Base-by-base conservation (phyloP, 2,888 invertebrate genomes). In the Julus scandinavius region DNA sequence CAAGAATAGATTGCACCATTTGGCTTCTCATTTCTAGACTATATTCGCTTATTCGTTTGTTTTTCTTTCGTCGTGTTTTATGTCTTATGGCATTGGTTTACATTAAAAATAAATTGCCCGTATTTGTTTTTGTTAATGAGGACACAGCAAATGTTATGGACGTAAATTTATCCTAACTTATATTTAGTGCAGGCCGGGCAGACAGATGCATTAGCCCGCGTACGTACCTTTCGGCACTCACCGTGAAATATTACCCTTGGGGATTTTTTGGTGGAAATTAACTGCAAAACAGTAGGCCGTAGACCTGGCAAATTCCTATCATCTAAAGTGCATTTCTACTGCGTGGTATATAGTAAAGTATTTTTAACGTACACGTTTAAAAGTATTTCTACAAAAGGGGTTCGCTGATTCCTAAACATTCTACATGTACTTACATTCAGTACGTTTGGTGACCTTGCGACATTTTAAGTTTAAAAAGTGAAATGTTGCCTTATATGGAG, bases 1-100 rank as follows among this genome's bases (percentile, higher is more conserved):
- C 63, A 29, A 72, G 63, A 72, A 72, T 72, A 72, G 63, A 72
- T 72, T 6, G 63, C 17, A 20, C 63, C 63, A 72, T 72, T 72
- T 72, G 63, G 63, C 63, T 72, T 20, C 20, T 20, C 63, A 72
- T 72, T 29, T 20, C 63, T 29, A 72, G 63, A 72, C 63, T 72
- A 72, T 72, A 72, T 72, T 72, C 63, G 63, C 20, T 72, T 72
- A 72, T 72, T 72, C 63, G 63, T 72, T 72, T 72, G 63, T 72
- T 72, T 72, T 72, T 29, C 4, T 72, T 72, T 72, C 63, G 63
- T 20, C 63, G 63, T 72, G 63, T 72, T 72, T 72, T 72, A 72
- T 72, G 63, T 72, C 63, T 72, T 72, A 72, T 72, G 63, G 63
- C 63, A 29, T 72, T 72, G 63, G 63, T 72, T 72, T 72, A 72